phyloP scores from a whole-genome alignment of 2,888 invertebrate species.

The Nebria brevicollis region DNA sequence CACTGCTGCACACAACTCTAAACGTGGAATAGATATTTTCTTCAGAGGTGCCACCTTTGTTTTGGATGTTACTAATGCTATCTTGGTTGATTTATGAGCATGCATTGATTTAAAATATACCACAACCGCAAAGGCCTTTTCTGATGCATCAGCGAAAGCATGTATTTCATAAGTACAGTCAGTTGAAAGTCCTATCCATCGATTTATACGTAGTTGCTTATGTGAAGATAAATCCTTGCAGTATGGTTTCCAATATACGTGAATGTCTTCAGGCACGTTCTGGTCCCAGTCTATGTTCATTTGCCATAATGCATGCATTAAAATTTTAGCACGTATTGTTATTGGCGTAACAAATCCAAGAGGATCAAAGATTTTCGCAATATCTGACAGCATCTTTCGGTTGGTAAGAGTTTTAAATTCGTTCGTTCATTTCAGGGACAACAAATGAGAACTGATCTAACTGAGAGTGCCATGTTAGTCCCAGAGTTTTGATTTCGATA shows the following conservation, averaged over 20 bases:
- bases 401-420: constrained; percentile 44
- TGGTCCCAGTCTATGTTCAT: constrained; percentile 50
- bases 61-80: no score
- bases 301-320: constrained; percentile 51
- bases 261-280: constrained; percentile 42
- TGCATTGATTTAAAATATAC: no score
- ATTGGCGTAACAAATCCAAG: constrained; percentile 49
- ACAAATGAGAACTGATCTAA: constrained; percentile 36
- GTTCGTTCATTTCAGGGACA: not conserved
- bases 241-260: not conserved
- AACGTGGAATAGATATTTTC: no score
- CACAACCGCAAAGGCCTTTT: no score
- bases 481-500: constrained; percentile 23
- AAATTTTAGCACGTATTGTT: constrained; percentile 48
- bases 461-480: constrained; percentile 25
- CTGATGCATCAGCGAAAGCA: no score
- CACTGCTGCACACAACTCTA: no score
- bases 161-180: no score
- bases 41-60: no score
- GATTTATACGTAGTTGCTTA: no score
- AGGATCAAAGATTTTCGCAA: constrained; percentile 50
- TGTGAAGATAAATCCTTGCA: not conserved
- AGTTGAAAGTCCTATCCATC: no score
- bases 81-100: no score
- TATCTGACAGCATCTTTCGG: constrained; percentile 47